A percentile compares a stretch with the other conserved stretches of the same genome.
These are phyloP conservation scores for Triops longicaudatus DNA, from an alignment of 1,140 invertebrate species.

Conservation along the genomic window DNA sequence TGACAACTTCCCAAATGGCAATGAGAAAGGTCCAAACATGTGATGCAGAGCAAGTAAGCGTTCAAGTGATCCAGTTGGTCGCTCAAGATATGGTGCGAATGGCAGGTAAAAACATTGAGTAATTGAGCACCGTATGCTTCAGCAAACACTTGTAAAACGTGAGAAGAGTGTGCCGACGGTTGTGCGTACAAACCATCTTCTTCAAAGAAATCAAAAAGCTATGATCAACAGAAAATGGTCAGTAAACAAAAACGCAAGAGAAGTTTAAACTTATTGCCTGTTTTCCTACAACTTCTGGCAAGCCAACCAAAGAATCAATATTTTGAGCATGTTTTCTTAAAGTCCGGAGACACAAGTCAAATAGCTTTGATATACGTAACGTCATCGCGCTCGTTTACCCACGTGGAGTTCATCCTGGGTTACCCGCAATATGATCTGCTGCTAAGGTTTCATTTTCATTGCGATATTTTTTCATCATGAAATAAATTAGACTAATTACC, in stretches of 20 bases:
- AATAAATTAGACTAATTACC: too few species aligned
- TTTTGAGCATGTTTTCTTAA: background rate
- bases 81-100: background rate
- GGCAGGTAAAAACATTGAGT: background rate
- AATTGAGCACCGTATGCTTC: background rate
- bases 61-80: background rate
- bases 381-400: background rate
- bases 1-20: background rate
- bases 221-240: background rate
- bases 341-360: background rate
- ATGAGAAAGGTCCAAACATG: background rate
- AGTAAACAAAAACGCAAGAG: background rate
- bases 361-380: background rate
- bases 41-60: background rate
- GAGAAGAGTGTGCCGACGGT: background rate
- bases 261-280: background rate
- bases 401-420: background rate
- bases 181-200: background rate
- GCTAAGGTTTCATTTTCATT: background rate
- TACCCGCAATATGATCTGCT: conserved; percentile 5
- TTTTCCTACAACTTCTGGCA: background rate
- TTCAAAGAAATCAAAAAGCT: background rate
- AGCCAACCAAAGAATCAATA: background rate
- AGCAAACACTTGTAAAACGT: background rate
- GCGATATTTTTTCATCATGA: background rate